These are phyloP conservation scores for Bothrops jararaca DNA, from an alignment of 2,113 vertebrate species.

Conservation along the genomic window DNA sequence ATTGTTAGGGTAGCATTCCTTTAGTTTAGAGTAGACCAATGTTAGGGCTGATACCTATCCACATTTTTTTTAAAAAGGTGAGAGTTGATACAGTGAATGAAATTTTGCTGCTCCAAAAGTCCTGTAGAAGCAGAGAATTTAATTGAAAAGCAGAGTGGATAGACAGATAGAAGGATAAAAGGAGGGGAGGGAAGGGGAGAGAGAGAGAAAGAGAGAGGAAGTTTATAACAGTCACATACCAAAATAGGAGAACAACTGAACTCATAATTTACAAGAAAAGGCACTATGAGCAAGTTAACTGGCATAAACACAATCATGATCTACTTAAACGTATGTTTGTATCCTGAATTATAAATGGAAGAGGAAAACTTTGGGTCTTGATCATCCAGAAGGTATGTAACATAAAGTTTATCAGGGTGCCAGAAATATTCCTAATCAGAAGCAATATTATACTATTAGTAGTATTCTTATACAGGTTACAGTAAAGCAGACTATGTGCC, in stretches of 20 bases:
- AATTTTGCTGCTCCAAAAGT: background rate
- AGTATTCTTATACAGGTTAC: background rate
- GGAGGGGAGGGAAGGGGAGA: too few relatives aligned
- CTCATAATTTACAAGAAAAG: background rate
- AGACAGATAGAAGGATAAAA: background rate
- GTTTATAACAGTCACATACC: background rate
- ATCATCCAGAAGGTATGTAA: background rate
- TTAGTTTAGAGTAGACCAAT: background rate
- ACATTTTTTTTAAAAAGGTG: background rate
- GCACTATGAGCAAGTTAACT: background rate
- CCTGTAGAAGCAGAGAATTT: background rate
- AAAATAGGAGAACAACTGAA: background rate
- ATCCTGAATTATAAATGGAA: background rate
- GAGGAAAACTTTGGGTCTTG: background rate
- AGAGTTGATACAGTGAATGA: background rate
- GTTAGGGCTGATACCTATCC: background rate
- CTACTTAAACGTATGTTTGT: background rate
- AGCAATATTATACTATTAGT: background rate
- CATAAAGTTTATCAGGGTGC: background rate
- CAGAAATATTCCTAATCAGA: background rate
- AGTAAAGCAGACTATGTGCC: background rate
- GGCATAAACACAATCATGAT: background rate
- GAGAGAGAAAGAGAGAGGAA: background rate
- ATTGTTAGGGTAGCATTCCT: background rate
- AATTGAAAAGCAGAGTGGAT: background rate